A percentile compares a stretch with the other conserved stretches of the same genome.
phyloP scores from a whole-genome alignment of 2,113 vertebrate species.

The Cinclus cinclus region DNA sequence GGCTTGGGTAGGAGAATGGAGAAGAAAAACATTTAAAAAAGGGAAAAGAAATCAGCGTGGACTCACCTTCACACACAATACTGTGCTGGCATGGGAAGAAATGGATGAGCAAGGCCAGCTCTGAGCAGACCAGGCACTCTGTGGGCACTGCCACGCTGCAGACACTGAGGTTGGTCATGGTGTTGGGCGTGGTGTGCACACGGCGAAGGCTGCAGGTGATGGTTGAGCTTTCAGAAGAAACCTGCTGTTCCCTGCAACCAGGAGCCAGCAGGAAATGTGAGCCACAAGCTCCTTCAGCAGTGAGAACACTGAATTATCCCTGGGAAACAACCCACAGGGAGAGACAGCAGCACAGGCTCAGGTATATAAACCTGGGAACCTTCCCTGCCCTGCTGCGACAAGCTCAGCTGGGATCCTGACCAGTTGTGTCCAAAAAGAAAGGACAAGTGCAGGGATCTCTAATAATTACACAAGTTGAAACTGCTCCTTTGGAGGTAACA shows the following conservation, averaged over 20 bases:
- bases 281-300: neutral
- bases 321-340: neutral
- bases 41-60: accelerated
- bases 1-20: neutral
- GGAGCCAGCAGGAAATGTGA: accelerated
- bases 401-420: neutral
- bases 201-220: constrained; percentile 80
- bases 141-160: constrained; percentile 75
- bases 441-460: neutral
- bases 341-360: neutral
- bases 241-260: constrained; percentile 79
- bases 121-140: constrained; percentile 97
- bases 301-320: neutral
- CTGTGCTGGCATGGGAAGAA: constrained; percentile 97
- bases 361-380: neutral
- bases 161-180: constrained; percentile 91
- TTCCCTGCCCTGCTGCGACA: neutral
- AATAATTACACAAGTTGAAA: neutral
- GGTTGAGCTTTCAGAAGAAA: constrained; percentile 73
- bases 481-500: neutral
- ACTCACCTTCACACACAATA: constrained; percentile 93
- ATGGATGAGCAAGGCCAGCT: constrained; percentile 89
- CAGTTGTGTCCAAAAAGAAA: neutral
- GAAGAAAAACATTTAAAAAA: neutral
- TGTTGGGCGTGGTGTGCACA: constrained; percentile 89